Evolutionary conservation across 1,140 invertebrate genomes (phyloP), one percentile per base, ranked within the genome.

Genomic region (Mylabris phalerata): DNA sequence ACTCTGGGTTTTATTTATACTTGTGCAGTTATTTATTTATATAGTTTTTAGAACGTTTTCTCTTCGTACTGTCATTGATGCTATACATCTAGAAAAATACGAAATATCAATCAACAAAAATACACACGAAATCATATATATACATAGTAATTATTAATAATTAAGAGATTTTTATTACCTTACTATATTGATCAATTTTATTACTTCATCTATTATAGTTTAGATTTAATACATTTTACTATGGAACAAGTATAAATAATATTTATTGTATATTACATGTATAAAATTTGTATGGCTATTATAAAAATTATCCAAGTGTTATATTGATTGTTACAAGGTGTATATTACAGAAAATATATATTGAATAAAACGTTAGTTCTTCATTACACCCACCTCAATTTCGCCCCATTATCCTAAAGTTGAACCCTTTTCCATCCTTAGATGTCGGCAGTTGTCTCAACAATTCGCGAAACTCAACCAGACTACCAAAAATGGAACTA

Each of bases 241-340:
- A 38, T 11, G 45, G 50, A 50, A 25, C 54, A 61, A 61, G 54
- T 61, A 58, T 57, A 58, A 58, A 55, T 54, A 55, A 43, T 45
- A 54, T 44, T 48, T 45, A 57, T 63, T 56, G 61, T 66, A 66
- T 63, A 66, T 61, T 66, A 49, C 48, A 61, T 66, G 64, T 66
- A 66, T 61, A 63, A 47, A 57, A 57, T 49, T 59, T 57, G 48
- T 61, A 63, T 66, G 48, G 48, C 46, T 63, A 58, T 63, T 54
- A 27, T 63, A 45, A 47, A 46, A 47, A 45, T 46, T 55, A 47
- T 47, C 46, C 44, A 55, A 55, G 44, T 55, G 52, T 55, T 55
- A 54, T 60, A 55, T 42, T 57, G 47, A 61, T 61, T 57, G 55
- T 61, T 61, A 57, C 19, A 52, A 61, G 55, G 55, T 57, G 59